Percentiles rank a stretch among this genome's conserved stretches.
These are phyloP conservation scores for Leptopilina clavipes DNA, from an alignment of 1,140 invertebrate genomes.

Conservation along the genomic window DNA sequence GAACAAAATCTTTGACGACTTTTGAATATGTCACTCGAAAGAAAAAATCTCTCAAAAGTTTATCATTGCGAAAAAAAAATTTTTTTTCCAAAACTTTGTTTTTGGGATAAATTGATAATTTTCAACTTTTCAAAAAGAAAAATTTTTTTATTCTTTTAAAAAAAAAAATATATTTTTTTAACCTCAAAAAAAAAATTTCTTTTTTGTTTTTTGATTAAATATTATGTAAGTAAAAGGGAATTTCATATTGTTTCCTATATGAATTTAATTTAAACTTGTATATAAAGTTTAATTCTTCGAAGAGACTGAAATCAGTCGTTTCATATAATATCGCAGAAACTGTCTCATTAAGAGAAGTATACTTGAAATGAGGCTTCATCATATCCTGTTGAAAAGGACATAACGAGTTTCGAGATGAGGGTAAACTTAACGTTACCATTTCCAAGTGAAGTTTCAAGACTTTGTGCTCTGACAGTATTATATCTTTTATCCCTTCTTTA, in stretches of 20 bases:
- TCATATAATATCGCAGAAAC: conserved; percentile 20
- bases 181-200: no score
- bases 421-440: conserved; percentile 10
- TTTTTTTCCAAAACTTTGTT: neutral
- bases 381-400: conserved; percentile 25
- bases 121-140: no score
- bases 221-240: no score
- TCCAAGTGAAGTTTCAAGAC: conserved; percentile 2
- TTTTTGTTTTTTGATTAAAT: no score
- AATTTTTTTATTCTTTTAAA: no score
- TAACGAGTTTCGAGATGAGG: neutral
- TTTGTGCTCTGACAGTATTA: neutral
- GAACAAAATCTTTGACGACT: neutral
- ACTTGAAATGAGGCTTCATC: conserved; percentile 2
- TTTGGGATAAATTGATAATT: no score
- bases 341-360: conserved; percentile 21
- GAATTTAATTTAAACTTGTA: neutral
- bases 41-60: neutral
- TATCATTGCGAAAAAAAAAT: neutral
- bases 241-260: neutral
- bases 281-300: no score
- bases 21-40: neutral
- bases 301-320: neutral
- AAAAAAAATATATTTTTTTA: no score
- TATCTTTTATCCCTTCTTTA: neutral